Percentiles rank a stretch among this genome's conserved stretches.
These are phyloP conservation scores for Caenorhabditis imperialis DNA, from an alignment of 2,888 invertebrate genomes.

Conservation along the genomic window DNA sequence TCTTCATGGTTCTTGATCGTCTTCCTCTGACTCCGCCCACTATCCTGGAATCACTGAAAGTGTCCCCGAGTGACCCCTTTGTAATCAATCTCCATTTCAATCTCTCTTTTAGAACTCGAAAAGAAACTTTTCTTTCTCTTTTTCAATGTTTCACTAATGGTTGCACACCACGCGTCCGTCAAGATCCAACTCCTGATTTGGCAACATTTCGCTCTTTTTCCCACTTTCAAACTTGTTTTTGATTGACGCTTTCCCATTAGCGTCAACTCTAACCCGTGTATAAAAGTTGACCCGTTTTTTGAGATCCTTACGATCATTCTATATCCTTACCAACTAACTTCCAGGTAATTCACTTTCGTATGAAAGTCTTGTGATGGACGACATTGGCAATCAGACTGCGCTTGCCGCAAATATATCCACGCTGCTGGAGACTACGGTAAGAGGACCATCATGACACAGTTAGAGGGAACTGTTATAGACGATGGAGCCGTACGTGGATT, in stretches of 20 bases:
- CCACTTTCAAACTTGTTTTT: too few relatives aligned
- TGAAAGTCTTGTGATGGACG: constrained; percentile 23
- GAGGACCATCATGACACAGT: too few relatives aligned
- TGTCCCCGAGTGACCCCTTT: too few relatives aligned
- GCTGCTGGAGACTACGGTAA: not conserved
- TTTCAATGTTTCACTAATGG: constrained; percentile 53
- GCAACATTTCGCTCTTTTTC: constrained; percentile 42
- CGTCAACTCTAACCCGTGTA: constrained; percentile 6
- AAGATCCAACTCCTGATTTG: constrained; percentile 20
- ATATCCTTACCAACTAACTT: too few relatives aligned
- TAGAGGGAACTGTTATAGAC: too few relatives aligned
- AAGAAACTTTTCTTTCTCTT: constrained; percentile 12
- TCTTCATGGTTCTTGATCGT: too few relatives aligned
- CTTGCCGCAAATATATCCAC: constrained; percentile 1
- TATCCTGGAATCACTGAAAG: too few relatives aligned
- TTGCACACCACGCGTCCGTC: constrained; percentile 14
- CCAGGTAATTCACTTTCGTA: constrained; percentile 34
- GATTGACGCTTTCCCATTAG: too few relatives aligned
- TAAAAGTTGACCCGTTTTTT: not conserved
- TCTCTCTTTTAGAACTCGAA: too few relatives aligned
- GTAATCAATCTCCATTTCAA: not conserved
- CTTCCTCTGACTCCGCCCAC: too few relatives aligned
- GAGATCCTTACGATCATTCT: too few relatives aligned
- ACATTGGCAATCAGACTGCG: constrained; percentile 28
- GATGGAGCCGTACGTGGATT: constrained; percentile 6